Evolutionary conservation across 2,797 vertebrate species (phyloP), one percentile per base, ranked within the genome.

Genomic region (Nyctibius grandis): DNA sequence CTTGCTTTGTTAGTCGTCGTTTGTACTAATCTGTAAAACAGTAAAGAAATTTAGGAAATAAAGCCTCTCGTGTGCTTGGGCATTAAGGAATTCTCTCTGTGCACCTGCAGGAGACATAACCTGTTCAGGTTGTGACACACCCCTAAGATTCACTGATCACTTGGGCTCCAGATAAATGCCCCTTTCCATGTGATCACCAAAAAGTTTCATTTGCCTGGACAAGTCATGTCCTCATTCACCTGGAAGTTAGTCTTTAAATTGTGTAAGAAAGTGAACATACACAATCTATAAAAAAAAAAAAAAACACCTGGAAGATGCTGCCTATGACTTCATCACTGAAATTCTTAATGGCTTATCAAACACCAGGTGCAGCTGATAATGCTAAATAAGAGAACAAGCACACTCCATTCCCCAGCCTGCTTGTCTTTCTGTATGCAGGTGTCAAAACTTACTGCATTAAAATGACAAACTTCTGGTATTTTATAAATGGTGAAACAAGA

Each of bases 91-190:
- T 38, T 22, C 68, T 38, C 40, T 47, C 60, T 53, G 3, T 47
- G 29, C 23, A 40, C 19, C n/a, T 3, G 0, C 23, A 64, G 29
- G 15, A 56, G 3, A 2, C 1, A 0, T 56, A 54, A 47, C 42
- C 19, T 12, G n/a, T 63, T 45, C 23, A 56, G 42, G 81, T 47
- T 2, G 0, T 29, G 40, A 73, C 68, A 63, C 38, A 45, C 14
- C n/a, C n/a, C 18, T 31, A 45, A 38, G 12, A 61, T 67, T 74
- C 61, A 31, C 33, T 44, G 26, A 18, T 33, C 1, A 1, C 25
- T 51, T 36, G 22, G 17, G 72, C 36, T 51, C 23, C 54, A 60
- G 45, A 29, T 53, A 33, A 28, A 44, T 33, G 33, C 6, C 28
- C 22, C 15, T 53, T 68, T 50, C 33, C 15, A 33, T 25, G 8